Conservation (phyloP, 30 jellyfish, hydroid and myxozoan genomes). For the Aurelia coerulea region DNA sequence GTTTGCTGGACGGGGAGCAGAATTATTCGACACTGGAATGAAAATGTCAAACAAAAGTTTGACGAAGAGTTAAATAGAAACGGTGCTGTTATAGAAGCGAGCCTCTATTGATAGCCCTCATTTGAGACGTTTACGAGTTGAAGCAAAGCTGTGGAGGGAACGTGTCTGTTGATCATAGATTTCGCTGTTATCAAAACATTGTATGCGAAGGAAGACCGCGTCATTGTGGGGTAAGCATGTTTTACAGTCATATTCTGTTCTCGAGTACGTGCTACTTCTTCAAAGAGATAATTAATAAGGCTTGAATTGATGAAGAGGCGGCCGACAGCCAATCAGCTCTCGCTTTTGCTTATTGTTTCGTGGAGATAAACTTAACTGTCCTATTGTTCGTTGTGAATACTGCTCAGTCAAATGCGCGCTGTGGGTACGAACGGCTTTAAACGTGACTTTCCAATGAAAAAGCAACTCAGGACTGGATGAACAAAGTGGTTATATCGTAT, state of each 20-base stretch:
- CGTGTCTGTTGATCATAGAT: slow-evolving; percentile 27
- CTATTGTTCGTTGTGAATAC: slow-evolving; percentile 56
- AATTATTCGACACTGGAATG: no score
- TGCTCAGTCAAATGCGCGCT: slow-evolving; percentile 57
- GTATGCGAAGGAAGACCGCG: slow-evolving; percentile 61
- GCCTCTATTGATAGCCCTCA: background rate
- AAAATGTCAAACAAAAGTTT: no score
- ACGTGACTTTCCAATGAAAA: slow-evolving; percentile 54
- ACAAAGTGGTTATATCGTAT: slow-evolving; percentile 38
- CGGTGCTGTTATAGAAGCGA: background rate
- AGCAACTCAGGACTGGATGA: slow-evolving; percentile 36
- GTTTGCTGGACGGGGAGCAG: no score
- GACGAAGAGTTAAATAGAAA: no score
- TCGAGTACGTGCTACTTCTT: slow-evolving; percentile 65
- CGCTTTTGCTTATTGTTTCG: slow-evolving; percentile 48
- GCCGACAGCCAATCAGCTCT: slow-evolving; percentile 81
- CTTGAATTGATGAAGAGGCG: slow-evolving; percentile 73
- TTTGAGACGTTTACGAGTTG: background rate
- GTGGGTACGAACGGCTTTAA: slow-evolving; percentile 70
- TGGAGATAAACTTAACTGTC: slow-evolving; percentile 49
- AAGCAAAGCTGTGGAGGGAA: slow-evolving; percentile 5
- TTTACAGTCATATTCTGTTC: slow-evolving; percentile 69
- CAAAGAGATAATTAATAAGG: slow-evolving; percentile 57
- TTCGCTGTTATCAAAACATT: slow-evolving; percentile 53
- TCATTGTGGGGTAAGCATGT: slow-evolving; percentile 62